Conservation (phyloP, 2,113 vertebrate genomes). For the Zosterops hypoxanthus region DNA sequence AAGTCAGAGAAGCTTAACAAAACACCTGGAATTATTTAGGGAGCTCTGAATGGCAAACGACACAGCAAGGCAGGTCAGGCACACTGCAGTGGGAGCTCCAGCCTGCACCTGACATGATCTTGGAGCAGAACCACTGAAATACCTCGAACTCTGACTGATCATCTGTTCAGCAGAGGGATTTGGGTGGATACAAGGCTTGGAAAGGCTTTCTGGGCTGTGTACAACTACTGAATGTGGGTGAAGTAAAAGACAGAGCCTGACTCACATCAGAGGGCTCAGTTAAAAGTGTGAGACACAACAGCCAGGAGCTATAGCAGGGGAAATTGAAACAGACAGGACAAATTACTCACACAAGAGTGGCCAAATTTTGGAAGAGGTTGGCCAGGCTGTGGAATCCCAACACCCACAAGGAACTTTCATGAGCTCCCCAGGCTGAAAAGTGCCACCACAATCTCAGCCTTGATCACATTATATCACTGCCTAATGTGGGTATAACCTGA, state of each 20-base stretch:
- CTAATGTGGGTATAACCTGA: fast-evolving
- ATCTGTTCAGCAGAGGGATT: not conserved
- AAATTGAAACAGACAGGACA: not conserved
- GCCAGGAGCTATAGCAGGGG: not conserved
- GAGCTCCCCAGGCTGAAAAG: not conserved
- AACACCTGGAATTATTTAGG: not conserved
- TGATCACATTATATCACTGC: not conserved
- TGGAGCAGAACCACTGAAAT: not conserved
- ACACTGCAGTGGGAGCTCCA: not conserved
- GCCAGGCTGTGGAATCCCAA: not conserved
- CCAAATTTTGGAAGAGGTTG: not conserved
- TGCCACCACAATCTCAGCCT: fast-evolving
- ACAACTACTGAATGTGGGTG: fast-evolving
- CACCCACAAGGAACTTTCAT: no score
- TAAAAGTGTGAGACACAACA: not conserved
- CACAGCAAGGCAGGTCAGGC: not conserved
- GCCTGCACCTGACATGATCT: fast-evolving
- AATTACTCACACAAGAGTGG: not conserved
- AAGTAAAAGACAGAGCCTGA: not conserved
- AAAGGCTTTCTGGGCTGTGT: not conserved
- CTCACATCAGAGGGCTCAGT: fast-evolving
- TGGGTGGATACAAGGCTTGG: not conserved
- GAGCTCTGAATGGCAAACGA: not conserved
- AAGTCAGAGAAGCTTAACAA: no score
- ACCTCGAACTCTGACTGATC: not conserved